Conservation (phyloP, 2,888 invertebrate genomes). For the Idaea aversata region DNA sequence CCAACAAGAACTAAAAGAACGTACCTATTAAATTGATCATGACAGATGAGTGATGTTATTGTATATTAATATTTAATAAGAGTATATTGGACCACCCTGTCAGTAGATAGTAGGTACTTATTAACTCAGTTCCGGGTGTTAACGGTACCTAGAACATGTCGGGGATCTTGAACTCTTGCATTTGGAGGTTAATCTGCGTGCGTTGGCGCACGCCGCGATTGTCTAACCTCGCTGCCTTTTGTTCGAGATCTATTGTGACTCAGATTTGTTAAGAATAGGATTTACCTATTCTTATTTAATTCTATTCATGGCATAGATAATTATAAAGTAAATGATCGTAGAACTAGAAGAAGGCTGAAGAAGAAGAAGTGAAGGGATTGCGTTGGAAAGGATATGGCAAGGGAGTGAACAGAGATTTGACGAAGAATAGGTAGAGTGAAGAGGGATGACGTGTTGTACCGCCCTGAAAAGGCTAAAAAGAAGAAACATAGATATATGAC, state of each 20-base stretch:
- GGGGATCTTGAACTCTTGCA: not conserved
- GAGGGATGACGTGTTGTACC: no score
- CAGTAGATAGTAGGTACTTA: not conserved
- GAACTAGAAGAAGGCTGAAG: no score
- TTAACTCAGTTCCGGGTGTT: not conserved
- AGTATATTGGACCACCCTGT: not conserved
- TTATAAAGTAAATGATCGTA: no score
- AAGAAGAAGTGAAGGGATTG: no score
- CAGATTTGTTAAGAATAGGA: not conserved
- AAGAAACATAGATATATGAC: no score
- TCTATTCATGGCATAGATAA: no score
- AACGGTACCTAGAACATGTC: not conserved
- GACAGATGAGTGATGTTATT: slow-evolving; percentile 1
- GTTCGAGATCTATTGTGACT: not conserved
- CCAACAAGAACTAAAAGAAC: not conserved
- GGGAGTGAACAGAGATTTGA: no score
- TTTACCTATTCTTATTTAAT: not conserved
- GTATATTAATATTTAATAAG: not conserved
- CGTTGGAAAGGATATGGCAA: no score
- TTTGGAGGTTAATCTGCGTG: slow-evolving; percentile 1
- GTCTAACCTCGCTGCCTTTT: not conserved
- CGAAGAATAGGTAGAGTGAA: no score
- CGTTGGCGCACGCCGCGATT: not conserved
- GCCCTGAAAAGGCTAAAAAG: no score
- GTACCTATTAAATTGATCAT: not conserved